Evolutionary conservation across 2,888 invertebrate species (phyloP).

Genomic region (Acronicta aceris): DNA sequence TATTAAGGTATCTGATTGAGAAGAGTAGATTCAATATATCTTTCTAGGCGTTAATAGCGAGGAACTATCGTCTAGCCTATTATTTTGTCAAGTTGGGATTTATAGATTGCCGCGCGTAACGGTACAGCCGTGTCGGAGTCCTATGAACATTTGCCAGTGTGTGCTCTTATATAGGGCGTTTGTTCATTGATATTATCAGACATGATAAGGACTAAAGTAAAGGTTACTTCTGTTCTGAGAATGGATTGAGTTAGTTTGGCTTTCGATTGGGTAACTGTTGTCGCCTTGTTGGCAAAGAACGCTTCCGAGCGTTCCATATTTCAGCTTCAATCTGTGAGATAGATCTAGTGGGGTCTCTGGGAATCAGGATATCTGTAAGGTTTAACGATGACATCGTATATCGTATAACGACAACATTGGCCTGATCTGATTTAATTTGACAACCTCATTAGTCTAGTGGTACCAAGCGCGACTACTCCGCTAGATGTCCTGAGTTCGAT

Average conservation of each 20-base stretch:
- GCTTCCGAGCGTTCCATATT: conserved; percentile 32
- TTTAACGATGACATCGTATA: neutral
- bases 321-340: conserved; percentile 19
- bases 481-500: no score
- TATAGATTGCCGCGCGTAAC: conserved; percentile 83
- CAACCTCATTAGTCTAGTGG: no score
- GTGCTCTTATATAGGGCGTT: conserved; percentile 44
- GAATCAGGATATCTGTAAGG: conserved; percentile 18
- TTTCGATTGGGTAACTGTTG: conserved; percentile 41
- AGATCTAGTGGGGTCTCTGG: conserved; percentile 26
- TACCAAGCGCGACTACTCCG: no score
- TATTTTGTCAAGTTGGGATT: conserved; percentile 88
- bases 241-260: conserved; percentile 42
- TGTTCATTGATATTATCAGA: conserved; percentile 48
- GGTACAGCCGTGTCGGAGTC: conserved; percentile 69
- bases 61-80: conserved; percentile 84
- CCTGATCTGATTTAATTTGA: no score
- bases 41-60: conserved; percentile 87
- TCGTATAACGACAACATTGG: neutral
- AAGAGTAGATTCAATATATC: conserved; percentile 86
- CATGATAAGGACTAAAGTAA: conserved; percentile 54
- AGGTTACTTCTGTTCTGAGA: conserved; percentile 54
- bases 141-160: conserved; percentile 56
- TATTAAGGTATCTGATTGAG: conserved; percentile 89
- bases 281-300: conserved; percentile 11